Conservation (phyloP, 2,888 invertebrate genomes). For the Girardia tigrina region DNA sequence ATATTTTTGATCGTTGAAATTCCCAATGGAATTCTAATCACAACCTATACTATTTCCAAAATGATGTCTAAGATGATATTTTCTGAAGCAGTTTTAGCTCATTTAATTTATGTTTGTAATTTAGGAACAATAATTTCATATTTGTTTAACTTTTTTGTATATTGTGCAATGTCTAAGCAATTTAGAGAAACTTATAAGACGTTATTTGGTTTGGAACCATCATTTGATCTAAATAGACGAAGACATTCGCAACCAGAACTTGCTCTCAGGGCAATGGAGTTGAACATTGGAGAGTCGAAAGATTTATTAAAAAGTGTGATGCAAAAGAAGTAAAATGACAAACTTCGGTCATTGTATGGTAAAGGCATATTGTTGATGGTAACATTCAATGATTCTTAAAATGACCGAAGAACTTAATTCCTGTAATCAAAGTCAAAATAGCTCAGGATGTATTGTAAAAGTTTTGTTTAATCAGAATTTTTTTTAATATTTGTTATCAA, state of each 20-base stretch:
- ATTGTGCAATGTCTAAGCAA: constrained; percentile 84
- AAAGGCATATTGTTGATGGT: no score
- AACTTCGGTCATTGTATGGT: no score
- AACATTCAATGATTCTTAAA: no score
- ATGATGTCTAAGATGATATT: constrained; percentile 39
- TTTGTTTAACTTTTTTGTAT: constrained; percentile 83
- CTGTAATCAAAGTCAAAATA: no score
- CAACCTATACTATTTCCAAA: constrained; percentile 62
- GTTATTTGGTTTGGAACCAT: constrained; percentile 25
- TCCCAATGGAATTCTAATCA: constrained; percentile 50
- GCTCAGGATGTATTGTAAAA: no score
- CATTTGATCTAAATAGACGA: neutral
- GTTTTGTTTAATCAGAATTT: no score
- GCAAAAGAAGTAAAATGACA: constrained; percentile 12
- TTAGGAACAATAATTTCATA: constrained; percentile 78
- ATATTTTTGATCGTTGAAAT: constrained; percentile 53
- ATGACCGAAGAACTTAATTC: no score
- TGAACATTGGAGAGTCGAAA: neutral
- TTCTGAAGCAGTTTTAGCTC: neutral
- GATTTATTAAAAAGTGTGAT: neutral
- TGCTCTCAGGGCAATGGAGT: constrained; percentile 7
- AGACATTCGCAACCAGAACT: constrained; percentile 10
- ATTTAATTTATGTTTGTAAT: constrained; percentile 54
- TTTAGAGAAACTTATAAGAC: constrained; percentile 72
- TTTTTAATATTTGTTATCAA: no score